These are phyloP conservation scores for Acleris sparsana DNA, from an alignment of 2,888 invertebrate genomes.

Conservation along the genomic window DNA sequence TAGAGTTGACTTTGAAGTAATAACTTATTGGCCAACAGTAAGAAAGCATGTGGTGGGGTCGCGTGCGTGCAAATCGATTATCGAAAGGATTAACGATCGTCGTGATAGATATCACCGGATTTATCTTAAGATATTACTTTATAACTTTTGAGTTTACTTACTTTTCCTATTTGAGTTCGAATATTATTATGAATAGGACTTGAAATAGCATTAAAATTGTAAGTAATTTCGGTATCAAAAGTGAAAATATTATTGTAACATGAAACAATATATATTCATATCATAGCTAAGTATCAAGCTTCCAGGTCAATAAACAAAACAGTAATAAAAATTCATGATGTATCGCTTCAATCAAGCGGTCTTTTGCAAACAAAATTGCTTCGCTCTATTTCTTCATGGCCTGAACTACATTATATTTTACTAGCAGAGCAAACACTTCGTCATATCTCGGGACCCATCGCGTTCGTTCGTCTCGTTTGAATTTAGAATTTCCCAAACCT, in stretches of 20 bases:
- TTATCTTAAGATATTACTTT: conserved; percentile 50
- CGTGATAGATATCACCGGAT: conserved; percentile 55
- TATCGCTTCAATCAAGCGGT: conserved; percentile 13
- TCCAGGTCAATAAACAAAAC: conserved; percentile 18
- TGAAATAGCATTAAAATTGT: no score
- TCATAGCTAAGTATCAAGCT: neutral
- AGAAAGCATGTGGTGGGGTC: conserved; percentile 50
- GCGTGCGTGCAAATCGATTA: conserved; percentile 72
- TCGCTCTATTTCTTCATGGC: conserved; percentile 22
- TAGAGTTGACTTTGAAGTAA: conserved; percentile 37
- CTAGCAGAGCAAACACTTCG: conserved; percentile 44
- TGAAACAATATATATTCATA: neutral
- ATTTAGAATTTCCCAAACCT: conserved; percentile 63
- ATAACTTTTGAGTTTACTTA: neutral
- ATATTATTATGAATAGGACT: no score
- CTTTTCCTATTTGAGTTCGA: no score
- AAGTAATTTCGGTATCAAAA: no score
- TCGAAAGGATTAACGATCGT: conserved; percentile 55
- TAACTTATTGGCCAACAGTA: conserved; percentile 31
- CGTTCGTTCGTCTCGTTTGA: conserved; percentile 62
- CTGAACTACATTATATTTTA: conserved; percentile 40
- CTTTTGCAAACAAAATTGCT: conserved; percentile 15
- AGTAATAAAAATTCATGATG: conserved; percentile 15
- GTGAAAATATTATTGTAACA: no score
- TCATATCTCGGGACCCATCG: conserved; percentile 65